Evolutionary conservation across 2,113 vertebrate genomes (phyloP), one percentile per base, ranked within the genome.

Genomic region (Piprites chloris): DNA sequence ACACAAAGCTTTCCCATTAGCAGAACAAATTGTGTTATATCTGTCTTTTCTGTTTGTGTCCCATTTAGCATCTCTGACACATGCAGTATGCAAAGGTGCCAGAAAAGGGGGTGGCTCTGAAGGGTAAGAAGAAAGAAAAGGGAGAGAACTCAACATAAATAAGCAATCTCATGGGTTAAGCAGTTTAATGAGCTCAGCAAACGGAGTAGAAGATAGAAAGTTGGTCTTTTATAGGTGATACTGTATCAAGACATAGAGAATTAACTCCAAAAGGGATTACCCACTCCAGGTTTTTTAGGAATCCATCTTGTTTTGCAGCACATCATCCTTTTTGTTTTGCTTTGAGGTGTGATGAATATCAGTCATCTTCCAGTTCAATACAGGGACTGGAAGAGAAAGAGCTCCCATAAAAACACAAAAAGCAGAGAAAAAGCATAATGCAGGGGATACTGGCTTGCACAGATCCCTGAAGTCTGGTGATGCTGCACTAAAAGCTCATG

Each of bases 281-380:
- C 6, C 17, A 18, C 4, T 0, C 0, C 27, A 41, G 6, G 5
- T 58, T 85, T 58, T 49, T 30, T 15, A 73, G 39, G 7, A 62
- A 50, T 5, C 8, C 41, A 2, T 21, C 27, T n/a, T 28, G 30
- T 22, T 53, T 89, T 71, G 52, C n/a, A 72, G 42, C 30, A 50
- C 17, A 22, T 19, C 5, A 30, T 81, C 46, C 49, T 33, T 55
- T 58, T 76, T 90, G 37, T 37, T 94, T 78, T 49, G 17, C 27
- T 81, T 56, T 75, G 74, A 69, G 32, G 15, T 41, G 59, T 37
- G 20, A 77, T 69, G 6, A 69, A 2, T 63, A 63, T 55, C n/a
- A 50, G 18, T 6, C 21, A 49, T 58, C 69, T 78, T 74, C 65
- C 55, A 33, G 24, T 39, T 59, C 46, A 61, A 41, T 37, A 28